Evolutionary conservation across 2,113 vertebrate genomes (phyloP).

Genomic region (Dromaius novaehollandiae): DNA sequence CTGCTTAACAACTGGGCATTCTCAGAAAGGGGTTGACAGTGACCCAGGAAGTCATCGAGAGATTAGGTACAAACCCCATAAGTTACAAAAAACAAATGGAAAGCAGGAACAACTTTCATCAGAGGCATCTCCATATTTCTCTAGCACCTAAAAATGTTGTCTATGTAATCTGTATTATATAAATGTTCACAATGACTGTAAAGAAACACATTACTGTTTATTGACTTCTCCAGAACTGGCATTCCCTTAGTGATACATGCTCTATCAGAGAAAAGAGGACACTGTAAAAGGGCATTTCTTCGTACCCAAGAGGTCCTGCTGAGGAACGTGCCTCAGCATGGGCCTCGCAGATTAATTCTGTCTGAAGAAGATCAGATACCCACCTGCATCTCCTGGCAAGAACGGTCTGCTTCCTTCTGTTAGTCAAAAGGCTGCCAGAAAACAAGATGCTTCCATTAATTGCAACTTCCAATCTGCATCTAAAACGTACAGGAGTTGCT

Average conservation of each 20-base stretch:
- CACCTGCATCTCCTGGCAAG: neutral
- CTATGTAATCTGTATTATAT: neutral
- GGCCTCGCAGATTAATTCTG: neutral
- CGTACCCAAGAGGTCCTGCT: neutral
- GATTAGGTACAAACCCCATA: neutral
- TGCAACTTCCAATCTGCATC: neutral
- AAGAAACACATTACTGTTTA: neutral
- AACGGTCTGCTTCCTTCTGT: neutral
- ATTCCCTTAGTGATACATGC: neutral
- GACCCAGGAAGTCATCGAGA: neutral
- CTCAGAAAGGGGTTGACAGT: neutral
- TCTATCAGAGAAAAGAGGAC: neutral
- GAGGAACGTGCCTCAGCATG: neutral
- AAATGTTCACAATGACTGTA: neutral
- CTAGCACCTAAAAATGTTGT: neutral
- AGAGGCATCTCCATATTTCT: neutral
- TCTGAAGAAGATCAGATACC: neutral
- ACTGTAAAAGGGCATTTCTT: neutral
- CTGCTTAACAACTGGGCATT: neutral
- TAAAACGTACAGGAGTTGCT: neutral
- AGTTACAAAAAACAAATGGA: neutral
- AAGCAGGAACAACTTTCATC: neutral
- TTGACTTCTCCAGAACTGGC: neutral
- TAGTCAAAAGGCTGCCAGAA: neutral
- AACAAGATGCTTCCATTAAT: neutral